Conservation (phyloP, 2,888 invertebrate genomes). For the Lasioglossum marginatum region DNA sequence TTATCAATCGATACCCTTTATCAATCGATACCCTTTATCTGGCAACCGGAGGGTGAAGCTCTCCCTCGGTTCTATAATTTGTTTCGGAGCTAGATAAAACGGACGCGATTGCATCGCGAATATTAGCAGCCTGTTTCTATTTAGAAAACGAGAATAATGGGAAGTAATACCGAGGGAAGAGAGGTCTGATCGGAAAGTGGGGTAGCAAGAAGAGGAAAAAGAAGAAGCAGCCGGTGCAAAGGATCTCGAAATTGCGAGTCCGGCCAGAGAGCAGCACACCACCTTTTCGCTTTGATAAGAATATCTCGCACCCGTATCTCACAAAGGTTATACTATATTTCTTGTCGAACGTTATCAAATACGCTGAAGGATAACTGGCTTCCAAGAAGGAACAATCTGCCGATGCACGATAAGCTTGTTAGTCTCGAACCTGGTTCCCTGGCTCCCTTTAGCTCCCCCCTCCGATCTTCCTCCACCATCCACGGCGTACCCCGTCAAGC, state of each 20-base stretch:
- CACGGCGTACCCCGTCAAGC: slow-evolving; percentile 39
- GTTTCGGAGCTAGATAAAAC: background rate
- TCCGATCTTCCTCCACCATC: background rate
- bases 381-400: slow-evolving; percentile 69
- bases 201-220: background rate
- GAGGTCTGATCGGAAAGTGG: background rate
- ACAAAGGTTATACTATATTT: slow-evolving; percentile 53
- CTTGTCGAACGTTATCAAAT: slow-evolving; percentile 66
- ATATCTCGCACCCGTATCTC: slow-evolving; percentile 63
- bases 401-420: slow-evolving; percentile 66
- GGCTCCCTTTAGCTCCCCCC: background rate
- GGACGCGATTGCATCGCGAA: background rate
- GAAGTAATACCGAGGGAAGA: background rate
- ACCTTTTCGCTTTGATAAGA: slow-evolving; percentile 56
- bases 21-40: background rate
- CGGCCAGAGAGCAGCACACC: slow-evolving; percentile 17
- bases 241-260: slow-evolving; percentile 24
- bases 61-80: background rate
- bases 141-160: background rate
- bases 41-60: background rate
- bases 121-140: background rate
- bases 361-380: slow-evolving; percentile 63
- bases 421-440: slow-evolving; percentile 46
- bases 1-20: background rate
- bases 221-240: background rate